Conservation (phyloP, 1,140 invertebrate genomes). For the Diachasma alloeum region DNA sequence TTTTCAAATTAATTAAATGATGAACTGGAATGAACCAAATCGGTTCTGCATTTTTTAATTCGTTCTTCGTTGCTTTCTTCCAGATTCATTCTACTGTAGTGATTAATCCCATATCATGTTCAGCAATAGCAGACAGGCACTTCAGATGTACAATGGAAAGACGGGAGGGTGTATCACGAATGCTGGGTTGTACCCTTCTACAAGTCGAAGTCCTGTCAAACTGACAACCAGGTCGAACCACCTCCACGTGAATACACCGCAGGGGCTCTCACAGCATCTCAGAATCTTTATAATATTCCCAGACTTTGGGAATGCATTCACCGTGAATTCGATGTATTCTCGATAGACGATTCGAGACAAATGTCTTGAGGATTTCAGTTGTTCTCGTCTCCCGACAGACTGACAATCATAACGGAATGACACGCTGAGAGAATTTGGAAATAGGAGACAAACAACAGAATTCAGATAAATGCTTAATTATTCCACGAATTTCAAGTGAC, state of each 20-base stretch:
- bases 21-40: neutral
- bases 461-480: neutral
- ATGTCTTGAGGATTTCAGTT: no score
- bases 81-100: neutral
- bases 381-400: neutral
- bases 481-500: neutral
- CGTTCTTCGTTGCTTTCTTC: neutral
- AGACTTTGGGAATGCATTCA: neutral
- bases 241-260: constrained; percentile 19
- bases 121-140: neutral
- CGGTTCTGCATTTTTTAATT: neutral
- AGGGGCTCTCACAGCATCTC: constrained; percentile 17
- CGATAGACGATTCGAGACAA: no score
- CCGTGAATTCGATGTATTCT: neutral
- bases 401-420: neutral
- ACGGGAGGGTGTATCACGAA: neutral
- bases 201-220: constrained; percentile 32
- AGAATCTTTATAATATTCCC: neutral
- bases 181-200: neutral
- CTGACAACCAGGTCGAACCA: constrained; percentile 40
- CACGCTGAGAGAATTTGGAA: neutral
- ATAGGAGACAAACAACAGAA: neutral
- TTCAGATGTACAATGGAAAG: neutral
- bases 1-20: no score
- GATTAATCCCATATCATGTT: neutral